phyloP scores from a whole-genome alignment of 2,888 invertebrate species.

The Lasioglossum pauxillum region DNA sequence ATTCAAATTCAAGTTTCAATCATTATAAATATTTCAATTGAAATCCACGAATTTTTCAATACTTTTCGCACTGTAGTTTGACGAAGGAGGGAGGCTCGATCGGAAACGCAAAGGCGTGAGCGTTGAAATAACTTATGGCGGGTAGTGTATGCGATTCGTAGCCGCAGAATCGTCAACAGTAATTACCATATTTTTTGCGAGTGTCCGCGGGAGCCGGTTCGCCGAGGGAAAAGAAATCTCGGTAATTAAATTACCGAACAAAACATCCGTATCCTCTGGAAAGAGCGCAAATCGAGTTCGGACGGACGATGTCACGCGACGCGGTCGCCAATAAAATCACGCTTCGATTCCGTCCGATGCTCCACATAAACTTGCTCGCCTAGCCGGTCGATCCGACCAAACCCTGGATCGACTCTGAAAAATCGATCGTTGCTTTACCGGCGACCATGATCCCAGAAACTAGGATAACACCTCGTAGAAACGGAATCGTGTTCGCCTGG shows the following conservation, averaged over 20 bases:
- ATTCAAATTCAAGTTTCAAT: no score
- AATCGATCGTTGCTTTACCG: slow-evolving; percentile 26
- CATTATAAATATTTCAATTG: no score
- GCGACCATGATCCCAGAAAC: slow-evolving; percentile 45
- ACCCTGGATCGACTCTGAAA: background rate
- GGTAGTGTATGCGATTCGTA: slow-evolving; percentile 29
- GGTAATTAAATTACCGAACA: slow-evolving; percentile 61
- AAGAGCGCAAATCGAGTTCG: slow-evolving; percentile 29
- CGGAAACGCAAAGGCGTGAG: background rate
- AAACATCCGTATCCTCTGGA: slow-evolving; percentile 52
- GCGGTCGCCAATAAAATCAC: slow-evolving; percentile 47
- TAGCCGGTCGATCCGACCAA: background rate
- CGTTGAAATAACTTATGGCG: background rate
- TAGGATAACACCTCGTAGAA: slow-evolving; percentile 47
- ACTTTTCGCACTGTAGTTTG: background rate
- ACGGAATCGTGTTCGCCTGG: slow-evolving; percentile 58
- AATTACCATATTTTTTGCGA: slow-evolving; percentile 52
- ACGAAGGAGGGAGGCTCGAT: background rate
- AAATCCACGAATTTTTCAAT: background rate
- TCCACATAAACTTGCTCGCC: slow-evolving; percentile 47
- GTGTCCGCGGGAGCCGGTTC: slow-evolving; percentile 50
- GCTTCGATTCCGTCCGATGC: slow-evolving; percentile 50
- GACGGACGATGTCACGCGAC: slow-evolving; percentile 50
- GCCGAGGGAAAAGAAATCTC: slow-evolving; percentile 28
- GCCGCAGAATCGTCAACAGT: slow-evolving; percentile 42